Base-by-base conservation (phyloP, 2,113 vertebrate species). In the Podarcis cretensis region DNA sequence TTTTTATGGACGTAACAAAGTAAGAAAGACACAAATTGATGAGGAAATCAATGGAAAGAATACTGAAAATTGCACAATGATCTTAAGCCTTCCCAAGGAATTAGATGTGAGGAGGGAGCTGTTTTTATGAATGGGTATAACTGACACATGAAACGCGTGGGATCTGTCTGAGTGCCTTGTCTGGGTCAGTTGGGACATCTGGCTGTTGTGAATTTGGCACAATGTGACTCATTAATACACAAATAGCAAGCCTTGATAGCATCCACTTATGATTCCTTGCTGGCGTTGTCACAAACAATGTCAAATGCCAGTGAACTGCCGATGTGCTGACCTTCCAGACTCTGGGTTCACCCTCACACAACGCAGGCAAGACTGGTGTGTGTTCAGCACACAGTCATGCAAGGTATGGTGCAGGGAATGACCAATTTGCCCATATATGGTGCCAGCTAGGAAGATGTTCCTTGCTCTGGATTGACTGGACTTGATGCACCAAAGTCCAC, bases 161-260 rank as follows among this genome's bases (percentile, higher is more conserved):
- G 97, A 96, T 95, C 94, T 37, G 90, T 96, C 96, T 96, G 95
- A 97, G 94, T 93, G 96, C 95, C 95, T 96, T 81, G 95, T 97
- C 96, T 97, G 97, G 96, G 97, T 97, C 96, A 97, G 91, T 95
- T 96, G 95, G 95, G 96, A 97, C 97, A 97, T 97, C 96, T 98
- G 97, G 97, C 96, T 96, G 92, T 96, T 95, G 95, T 94, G 96
- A 97, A 97, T 97, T 96, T 97, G 95, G 96, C 48, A 85, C 95
- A 92, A 87, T 96, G 95, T 97, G 97, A 97, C 95, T 97, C 97
- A 97, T 84, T 82, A 94, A 94, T 94, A 97, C 95, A 96, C 95
- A 97, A 97, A 97, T 95, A 97, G 95, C 95, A 95, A 96, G 95
- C 94, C 93, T 95, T 96, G 95, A 96, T 96, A 96, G 95, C 63